A percentile compares a stretch with the other conserved stretches of the same genome.
Conservation (phyloP, 2,797 vertebrate species). For the Arctocebus calabarensis region DNA sequence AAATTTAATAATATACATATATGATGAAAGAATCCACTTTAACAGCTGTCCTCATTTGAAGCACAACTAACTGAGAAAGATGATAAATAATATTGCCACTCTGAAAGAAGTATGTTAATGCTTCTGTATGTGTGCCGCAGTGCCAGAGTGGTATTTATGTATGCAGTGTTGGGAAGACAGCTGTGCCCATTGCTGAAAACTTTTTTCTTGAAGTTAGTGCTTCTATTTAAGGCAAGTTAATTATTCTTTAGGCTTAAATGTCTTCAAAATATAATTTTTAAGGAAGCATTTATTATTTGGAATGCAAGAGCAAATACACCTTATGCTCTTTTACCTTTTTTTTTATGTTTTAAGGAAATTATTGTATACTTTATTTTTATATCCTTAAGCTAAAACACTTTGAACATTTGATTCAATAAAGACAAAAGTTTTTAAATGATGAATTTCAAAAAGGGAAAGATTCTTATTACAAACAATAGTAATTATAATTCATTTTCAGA, state of each 20-base stretch:
- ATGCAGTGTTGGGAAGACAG: conserved; percentile 65
- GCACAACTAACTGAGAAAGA: conserved; percentile 70
- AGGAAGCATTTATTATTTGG: conserved; percentile 46
- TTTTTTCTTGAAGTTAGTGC: conserved; percentile 39
- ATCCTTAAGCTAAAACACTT: background rate
- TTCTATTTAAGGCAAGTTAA: conserved; percentile 70
- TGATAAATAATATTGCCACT: conserved; percentile 69
- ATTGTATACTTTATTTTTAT: background rate
- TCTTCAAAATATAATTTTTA: conserved; percentile 45
- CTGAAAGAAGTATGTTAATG: conserved; percentile 58
- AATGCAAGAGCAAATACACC: background rate
- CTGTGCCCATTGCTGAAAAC: conserved; percentile 49
- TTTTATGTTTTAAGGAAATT: background rate
- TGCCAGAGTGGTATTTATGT: conserved; percentile 24
- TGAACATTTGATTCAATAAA: background rate
- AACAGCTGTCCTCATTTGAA: conserved; percentile 76
- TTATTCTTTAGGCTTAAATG: conserved; percentile 58
- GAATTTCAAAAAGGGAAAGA: background rate
- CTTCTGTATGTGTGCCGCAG: background rate
- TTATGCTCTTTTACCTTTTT: background rate
- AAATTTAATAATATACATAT: conserved; percentile 68
- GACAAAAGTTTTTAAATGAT: background rate
- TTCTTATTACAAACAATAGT: background rate
- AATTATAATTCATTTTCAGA: background rate
- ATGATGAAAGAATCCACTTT: conserved; percentile 61